Percentiles rank a stretch among this genome's conserved stretches.
Evolutionary conservation across 2,113 vertebrate genomes (phyloP).

Genomic region (Tachycineta bicolor): DNA sequence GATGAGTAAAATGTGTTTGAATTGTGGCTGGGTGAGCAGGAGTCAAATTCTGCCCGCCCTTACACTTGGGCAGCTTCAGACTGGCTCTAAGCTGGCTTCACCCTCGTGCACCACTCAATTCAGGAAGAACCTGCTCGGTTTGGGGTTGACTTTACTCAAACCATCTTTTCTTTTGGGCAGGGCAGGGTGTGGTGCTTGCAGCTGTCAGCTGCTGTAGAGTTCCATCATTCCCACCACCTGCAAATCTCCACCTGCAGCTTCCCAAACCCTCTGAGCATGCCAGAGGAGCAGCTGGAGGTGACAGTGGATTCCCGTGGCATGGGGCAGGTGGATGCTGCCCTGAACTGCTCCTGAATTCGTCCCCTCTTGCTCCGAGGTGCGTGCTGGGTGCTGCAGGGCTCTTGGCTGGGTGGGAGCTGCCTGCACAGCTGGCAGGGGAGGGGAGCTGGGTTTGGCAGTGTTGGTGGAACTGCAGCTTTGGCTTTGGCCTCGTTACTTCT

Average conservation of each 20-base stretch:
- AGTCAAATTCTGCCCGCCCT: neutral
- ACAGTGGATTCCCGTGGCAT: rapidly evolving
- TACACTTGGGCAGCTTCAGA: neutral
- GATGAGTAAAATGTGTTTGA: neutral
- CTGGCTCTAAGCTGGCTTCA: neutral
- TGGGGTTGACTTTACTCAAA: slow-evolving; percentile 1
- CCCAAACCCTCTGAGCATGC: neutral
- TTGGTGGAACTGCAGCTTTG: neutral
- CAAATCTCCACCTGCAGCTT: neutral
- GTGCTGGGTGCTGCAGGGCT: neutral
- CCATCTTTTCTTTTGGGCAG: neutral
- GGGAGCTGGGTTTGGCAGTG: neutral
- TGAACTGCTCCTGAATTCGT: neutral
- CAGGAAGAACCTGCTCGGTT: neutral
- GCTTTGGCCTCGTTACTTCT: neutral
- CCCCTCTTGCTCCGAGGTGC: neutral
- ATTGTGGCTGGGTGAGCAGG: neutral
- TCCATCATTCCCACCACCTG: neutral
- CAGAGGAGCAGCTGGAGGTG: neutral
- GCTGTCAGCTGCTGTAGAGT: neutral
- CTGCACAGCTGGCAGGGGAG: neutral
- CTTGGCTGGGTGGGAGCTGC: neutral
- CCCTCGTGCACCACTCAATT: neutral
- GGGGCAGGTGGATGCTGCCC: rapidly evolving
- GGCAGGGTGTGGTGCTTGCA: neutral